A percentile compares a stretch with the other conserved stretches of the same genome.
Evolutionary conservation across 2,888 invertebrate species (phyloP).

Genomic region (Griposia aprilina): DNA sequence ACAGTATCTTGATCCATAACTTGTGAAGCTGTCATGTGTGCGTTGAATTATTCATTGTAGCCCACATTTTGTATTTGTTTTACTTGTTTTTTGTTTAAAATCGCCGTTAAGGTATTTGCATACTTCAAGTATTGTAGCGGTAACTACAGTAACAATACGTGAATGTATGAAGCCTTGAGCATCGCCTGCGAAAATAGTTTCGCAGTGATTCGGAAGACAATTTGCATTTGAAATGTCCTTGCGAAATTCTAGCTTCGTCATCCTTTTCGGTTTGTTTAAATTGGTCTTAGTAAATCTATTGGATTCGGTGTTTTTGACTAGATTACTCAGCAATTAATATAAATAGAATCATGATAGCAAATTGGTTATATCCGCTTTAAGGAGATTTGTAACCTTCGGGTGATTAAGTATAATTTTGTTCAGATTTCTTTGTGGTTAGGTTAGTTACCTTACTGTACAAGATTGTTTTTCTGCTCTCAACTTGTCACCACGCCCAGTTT

Average conservation of each 20-base stretch:
- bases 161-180: constrained; percentile 60
- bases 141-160: constrained; percentile 55
- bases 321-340: constrained; percentile 47
- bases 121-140: constrained; percentile 47
- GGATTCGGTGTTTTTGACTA: constrained; percentile 31
- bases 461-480: constrained; percentile 21
- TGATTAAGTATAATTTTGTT: constrained; percentile 20
- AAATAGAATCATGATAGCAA: constrained; percentile 20
- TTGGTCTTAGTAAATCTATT: constrained; percentile 45
- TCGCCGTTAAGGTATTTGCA: constrained; percentile 63
- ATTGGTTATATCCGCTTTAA: constrained; percentile 44
- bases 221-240: constrained; percentile 58
- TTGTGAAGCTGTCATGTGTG: constrained; percentile 39
- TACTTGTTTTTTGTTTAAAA: constrained; percentile 50
- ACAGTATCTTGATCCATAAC: constrained; percentile 66
- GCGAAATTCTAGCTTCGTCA: constrained; percentile 49
- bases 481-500: constrained; percentile 19
- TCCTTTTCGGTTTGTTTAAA: constrained; percentile 48
- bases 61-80: constrained; percentile 61
- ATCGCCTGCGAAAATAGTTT: constrained; percentile 54
- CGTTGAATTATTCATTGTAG: constrained; percentile 72
- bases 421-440: not conserved
- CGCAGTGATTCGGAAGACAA: constrained; percentile 52
- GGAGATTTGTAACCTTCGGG: constrained; percentile 39
- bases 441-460: constrained; percentile 10